Evolutionary conservation across 1,140 invertebrate species (phyloP).

Genomic region (Cataglyphis hispanica): DNA sequence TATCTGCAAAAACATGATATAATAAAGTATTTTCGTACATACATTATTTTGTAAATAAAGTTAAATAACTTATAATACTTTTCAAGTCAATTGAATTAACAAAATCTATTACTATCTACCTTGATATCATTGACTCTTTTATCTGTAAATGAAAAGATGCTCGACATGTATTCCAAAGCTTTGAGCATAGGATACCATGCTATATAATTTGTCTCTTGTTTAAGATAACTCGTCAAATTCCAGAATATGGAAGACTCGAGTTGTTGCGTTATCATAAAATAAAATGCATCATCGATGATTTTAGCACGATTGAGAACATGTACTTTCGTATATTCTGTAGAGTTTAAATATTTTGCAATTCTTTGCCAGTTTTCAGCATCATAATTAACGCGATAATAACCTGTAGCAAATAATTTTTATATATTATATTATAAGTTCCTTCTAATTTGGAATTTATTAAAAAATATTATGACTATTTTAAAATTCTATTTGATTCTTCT

Average conservation of each 20-base stretch:
- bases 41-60: no score
- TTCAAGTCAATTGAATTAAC: no score
- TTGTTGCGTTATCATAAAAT: neutral
- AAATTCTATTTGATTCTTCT: no score
- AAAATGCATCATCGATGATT: neutral
- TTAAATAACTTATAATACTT: no score
- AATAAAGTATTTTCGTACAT: no score
- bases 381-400: neutral
- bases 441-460: constrained; percentile 74
- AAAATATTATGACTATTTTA: neutral
- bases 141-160: neutral
- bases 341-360: neutral
- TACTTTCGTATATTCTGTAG: neutral
- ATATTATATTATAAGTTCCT: constrained; percentile 9
- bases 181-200: constrained; percentile 69
- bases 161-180: constrained; percentile 40
- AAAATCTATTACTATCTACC: neutral
- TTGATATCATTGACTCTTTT: neutral
- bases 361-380: neutral
- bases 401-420: neutral
- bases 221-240: neutral
- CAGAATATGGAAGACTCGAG: neutral
- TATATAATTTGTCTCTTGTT: neutral
- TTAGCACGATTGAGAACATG: neutral
- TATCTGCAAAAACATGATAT: no score